Base-by-base conservation (phyloP, 2,888 invertebrate genomes). In the Meiosimyza decipiens region DNA sequence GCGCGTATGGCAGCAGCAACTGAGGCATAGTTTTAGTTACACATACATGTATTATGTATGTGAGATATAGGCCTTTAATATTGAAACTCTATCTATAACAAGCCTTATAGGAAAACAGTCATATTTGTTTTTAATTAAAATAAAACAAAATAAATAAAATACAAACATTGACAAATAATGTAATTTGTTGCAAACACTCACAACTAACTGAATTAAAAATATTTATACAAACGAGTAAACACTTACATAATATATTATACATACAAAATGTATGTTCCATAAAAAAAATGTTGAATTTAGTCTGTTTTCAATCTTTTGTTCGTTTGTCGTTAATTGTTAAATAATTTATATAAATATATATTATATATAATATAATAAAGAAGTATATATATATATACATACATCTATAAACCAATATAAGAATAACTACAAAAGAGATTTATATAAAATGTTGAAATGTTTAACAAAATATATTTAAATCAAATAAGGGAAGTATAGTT, bases 291-390 rank as follows among this genome's bases (percentile, higher is more conserved):
- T 54, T 70, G 47, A 70, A 63, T 70, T 63, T 18, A 70, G 47
- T 63, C 62, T 33, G 16, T 68, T 68, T 60, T 54, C 65, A 16
- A 49, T 52, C 67, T 59, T 52, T 22, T 54, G 60, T 69, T 67
- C 60, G 68, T 68, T 72, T 72, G 68, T 72, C 69, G 68, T 63
- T 72, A 69, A 68, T 69, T 72, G 72, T 69, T 72, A 69, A 63
- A 70, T 66, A 60, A 54, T 71, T 65, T 60, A 59, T 68, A 72
- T 22, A 60, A 22, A 33, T 60, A 33, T 33, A 15, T 62, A 54
- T 11, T 33, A 54, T 40, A 66, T 54, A 66, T 28, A 11, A 16
- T 33, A n/a, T 16, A 15, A 52, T 64, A n/a, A 7, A 64, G 50
- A 47, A 12, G n/a, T 64, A 64, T 4, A 18, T 49, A 64, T 49